Base-by-base conservation (phyloP, 92 coral and sea anemone species). In the Heteractis magnifica region DNA sequence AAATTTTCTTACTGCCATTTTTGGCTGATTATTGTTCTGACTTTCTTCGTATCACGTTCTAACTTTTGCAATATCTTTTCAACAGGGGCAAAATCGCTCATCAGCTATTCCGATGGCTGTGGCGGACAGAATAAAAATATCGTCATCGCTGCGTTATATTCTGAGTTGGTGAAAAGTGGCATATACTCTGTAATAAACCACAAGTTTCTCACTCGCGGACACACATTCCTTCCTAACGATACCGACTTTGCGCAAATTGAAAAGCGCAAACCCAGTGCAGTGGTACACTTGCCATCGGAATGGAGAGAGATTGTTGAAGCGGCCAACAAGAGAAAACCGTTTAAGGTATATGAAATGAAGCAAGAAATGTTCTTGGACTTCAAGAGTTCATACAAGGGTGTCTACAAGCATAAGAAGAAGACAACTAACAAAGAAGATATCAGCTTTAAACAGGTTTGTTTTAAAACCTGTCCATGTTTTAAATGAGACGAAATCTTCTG, bases 211-310 rank as follows among this genome's bases (percentile, higher is more conserved):
- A 72, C 79, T 6, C 80, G 84, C 4, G 89, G 86, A 21, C 92
- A 85, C 86, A 89, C 92, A 4, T 89, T 89, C 49, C 79, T 89
- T 6, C 79, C 82, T 0, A 85, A 85, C 52, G 87, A 89, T 79
- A 89, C 52, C 6, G 89, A 89, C 76, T 85, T 89, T 13, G 52
- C 80, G 0, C 89, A 89, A 56, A 85, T 85, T 10, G 89, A 85
- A 53, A 81, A 74, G 52, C 53, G 86, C 4, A 89, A 89, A 48
- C 7, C 20, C 6, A 52, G 89, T 71, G 65, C 74, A 14, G 12
- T 50, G 10, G 64, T 89, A 7, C 49, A 77, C 18, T 19, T 77
- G 10, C 81, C 81, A 20, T 21, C 8, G 6, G 81, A 77, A 3
- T 77, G 81, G 81, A 11, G 4, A 0, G 15, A 12, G 1, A 11